These are phyloP conservation scores for Nomada fucata DNA, from an alignment of 2,888 invertebrate species.

Conservation along the genomic window DNA sequence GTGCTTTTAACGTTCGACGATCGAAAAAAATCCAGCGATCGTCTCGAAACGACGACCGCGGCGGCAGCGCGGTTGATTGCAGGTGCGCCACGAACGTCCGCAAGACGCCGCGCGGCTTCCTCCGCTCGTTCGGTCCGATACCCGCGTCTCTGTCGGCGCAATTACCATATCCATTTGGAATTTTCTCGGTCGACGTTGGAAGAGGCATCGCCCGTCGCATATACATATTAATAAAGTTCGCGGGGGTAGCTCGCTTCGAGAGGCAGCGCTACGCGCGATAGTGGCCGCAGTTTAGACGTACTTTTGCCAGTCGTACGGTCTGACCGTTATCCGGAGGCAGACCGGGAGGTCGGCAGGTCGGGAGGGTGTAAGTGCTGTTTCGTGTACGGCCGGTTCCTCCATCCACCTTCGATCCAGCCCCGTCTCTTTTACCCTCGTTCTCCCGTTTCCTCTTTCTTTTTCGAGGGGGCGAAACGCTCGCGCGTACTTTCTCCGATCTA, in stretches of 20 bases:
- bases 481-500: slow-evolving; percentile 28
- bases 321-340: slow-evolving; percentile 62
- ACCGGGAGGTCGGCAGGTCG: slow-evolving; percentile 64
- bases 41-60: background rate
- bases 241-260: slow-evolving; percentile 52
- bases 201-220: slow-evolving; percentile 18
- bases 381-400: slow-evolving; percentile 79
- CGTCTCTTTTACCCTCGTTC: slow-evolving; percentile 15
- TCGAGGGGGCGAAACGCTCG: slow-evolving; percentile 35
- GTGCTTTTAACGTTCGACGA: background rate
- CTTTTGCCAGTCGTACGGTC: slow-evolving; percentile 65
- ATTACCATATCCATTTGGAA: background rate
- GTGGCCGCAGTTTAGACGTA: slow-evolving; percentile 62
- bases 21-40: background rate
- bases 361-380: slow-evolving; percentile 82
- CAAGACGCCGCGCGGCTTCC: background rate
- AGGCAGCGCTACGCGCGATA: slow-evolving; percentile 63
- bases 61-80: too few species aligned
- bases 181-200: background rate
- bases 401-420: slow-evolving; percentile 51
- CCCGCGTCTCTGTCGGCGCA: background rate
- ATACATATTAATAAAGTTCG: slow-evolving; percentile 46
- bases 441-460: slow-evolving; percentile 26
- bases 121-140: background rate
- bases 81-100: background rate